phyloP scores from a whole-genome alignment of 2,797 vertebrate species.

The Rhynchotus rufescens region DNA sequence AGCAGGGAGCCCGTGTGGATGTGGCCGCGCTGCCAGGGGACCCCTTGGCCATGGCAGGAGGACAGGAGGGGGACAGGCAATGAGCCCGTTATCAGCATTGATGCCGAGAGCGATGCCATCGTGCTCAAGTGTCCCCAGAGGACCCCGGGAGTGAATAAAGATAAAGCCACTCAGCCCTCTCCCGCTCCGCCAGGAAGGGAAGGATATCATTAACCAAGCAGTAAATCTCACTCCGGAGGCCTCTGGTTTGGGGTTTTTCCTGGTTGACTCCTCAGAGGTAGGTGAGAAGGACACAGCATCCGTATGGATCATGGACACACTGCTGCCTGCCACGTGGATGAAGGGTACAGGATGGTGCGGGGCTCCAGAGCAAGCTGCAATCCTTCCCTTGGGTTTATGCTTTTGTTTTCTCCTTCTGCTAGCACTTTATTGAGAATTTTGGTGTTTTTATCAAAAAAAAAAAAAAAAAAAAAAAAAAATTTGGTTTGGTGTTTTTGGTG shows the following conservation, averaged over 20 bases:
- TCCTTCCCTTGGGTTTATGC: background rate
- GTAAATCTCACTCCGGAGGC: conserved; percentile 54
- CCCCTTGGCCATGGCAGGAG: background rate
- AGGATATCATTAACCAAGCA: conserved; percentile 16
- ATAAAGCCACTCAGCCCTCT: conserved; percentile 63
- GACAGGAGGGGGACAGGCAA: conserved; percentile 34
- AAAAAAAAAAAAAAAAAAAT: too few species aligned
- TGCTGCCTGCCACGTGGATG: too few species aligned
- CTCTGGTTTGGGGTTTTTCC: conserved; percentile 1
- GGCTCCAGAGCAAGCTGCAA: background rate
- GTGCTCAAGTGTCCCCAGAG: conserved; percentile 73
- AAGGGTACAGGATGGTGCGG: too few species aligned
- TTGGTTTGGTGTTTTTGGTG: too few species aligned
- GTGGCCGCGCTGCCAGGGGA: conserved; percentile 81
- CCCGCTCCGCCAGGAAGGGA: background rate
- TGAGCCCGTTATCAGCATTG: conserved; percentile 75
- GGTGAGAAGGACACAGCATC: background rate
- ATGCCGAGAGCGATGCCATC: conserved; percentile 79
- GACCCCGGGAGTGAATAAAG: conserved; percentile 55
- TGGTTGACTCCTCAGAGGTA: background rate
- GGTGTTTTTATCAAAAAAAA: too few species aligned
- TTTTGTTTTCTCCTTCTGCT: background rate
- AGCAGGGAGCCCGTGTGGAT: conserved; percentile 77
- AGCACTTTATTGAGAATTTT: fast-evolving
- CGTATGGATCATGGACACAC: background rate